Conservation (phyloP, 2,113 vertebrate genomes). For the Columba janthina region DNA sequence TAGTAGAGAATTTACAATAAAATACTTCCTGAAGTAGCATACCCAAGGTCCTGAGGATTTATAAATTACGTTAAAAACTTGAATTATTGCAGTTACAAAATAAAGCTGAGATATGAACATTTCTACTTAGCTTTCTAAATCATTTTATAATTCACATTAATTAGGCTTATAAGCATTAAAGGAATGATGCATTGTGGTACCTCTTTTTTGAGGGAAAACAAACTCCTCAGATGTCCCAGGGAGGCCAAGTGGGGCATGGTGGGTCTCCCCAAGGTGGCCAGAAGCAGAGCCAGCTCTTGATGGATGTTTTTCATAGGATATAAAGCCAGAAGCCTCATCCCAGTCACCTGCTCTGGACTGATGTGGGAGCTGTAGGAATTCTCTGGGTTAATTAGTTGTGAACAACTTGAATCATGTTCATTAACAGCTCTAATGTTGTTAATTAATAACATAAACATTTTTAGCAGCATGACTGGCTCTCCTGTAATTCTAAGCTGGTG, state of each 20-base stretch:
- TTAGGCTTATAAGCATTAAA: neutral
- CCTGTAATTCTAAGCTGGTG: neutral
- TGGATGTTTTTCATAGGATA: neutral
- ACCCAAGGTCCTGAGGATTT: constrained; percentile 23
- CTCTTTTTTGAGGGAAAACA: neutral
- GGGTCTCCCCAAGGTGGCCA: neutral
- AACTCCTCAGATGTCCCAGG: neutral
- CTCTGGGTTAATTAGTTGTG: constrained; percentile 28
- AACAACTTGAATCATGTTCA: constrained; percentile 22
- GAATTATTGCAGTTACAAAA: constrained; percentile 24
- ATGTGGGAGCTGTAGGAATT: neutral
- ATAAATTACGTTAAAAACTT: constrained; percentile 45
- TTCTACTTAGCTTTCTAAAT: constrained; percentile 11
- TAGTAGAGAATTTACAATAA: constrained; percentile 35
- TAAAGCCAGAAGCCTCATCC: neutral
- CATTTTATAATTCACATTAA: neutral
- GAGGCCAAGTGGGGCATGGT: neutral
- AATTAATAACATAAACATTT: constrained; percentile 52
- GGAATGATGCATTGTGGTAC: neutral
- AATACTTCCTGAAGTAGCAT: constrained; percentile 15
- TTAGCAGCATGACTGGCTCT: neutral
- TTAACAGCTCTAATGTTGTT: constrained; percentile 21
- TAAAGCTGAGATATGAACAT: constrained; percentile 1
- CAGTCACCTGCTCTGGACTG: neutral
- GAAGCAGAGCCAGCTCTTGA: neutral